These are phyloP conservation scores for Nomada flava DNA, from an alignment of 2,888 invertebrate species.

Conservation along the genomic window DNA sequence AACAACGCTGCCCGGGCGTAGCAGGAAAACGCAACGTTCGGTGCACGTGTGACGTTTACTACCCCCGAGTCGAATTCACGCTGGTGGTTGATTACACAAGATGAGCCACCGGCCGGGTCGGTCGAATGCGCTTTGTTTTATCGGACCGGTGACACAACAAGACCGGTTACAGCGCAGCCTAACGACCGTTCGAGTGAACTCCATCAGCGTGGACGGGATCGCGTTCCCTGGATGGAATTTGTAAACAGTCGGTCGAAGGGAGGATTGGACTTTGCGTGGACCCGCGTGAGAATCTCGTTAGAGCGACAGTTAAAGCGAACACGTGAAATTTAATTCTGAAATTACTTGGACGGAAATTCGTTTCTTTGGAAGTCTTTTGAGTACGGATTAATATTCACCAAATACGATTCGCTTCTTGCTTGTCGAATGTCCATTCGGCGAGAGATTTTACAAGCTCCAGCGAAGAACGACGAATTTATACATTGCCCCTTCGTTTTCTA, in stretches of 20 bases:
- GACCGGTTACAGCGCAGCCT: slow-evolving; percentile 38
- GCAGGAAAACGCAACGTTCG: neutral
- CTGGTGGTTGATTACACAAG: slow-evolving; percentile 73
- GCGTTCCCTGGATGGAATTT: slow-evolving; percentile 50
- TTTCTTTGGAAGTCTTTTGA: no score
- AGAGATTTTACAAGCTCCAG: no score
- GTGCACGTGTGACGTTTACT: slow-evolving; percentile 37
- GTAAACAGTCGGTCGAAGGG: slow-evolving; percentile 19
- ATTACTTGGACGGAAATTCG: no score
- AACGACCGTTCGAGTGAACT: slow-evolving; percentile 49
- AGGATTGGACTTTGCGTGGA: neutral
- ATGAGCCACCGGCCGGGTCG: slow-evolving; percentile 66
- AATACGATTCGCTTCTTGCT: no score
- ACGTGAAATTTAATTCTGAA: no score
- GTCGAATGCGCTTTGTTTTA: slow-evolving; percentile 73
- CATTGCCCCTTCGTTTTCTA: no score
- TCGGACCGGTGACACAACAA: slow-evolving; percentile 61
- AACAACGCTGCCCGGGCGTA: slow-evolving; percentile 13
- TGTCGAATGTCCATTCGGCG: no score
- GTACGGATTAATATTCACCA: no score
- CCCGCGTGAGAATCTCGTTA: slow-evolving; percentile 9
- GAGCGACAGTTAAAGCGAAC: no score
- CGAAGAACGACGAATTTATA: no score
- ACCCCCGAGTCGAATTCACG: slow-evolving; percentile 26
- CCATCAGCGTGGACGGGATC: slow-evolving; percentile 51